These are phyloP conservation scores for Xenotilapia leptura DNA, from an alignment of 2,113 vertebrate genomes.

Conservation along the genomic window DNA sequence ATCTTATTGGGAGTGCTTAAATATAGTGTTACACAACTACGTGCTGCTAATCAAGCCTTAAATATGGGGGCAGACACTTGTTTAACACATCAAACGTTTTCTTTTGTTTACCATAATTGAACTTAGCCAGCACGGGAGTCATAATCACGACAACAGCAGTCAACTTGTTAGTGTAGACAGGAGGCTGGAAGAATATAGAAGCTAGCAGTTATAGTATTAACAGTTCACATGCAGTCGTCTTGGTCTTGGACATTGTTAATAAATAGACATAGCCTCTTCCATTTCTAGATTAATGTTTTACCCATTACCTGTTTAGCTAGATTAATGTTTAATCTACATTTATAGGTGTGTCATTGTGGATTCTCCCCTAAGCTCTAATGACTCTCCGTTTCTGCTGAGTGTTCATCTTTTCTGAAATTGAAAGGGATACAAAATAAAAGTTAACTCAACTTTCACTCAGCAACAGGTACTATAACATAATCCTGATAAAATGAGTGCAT, in stretches of 20 bases:
- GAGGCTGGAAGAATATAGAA: not conserved
- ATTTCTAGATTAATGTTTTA: not conserved
- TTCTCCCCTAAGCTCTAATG: not conserved
- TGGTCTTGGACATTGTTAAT: not conserved
- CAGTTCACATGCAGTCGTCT: not conserved
- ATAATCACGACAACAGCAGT: not conserved
- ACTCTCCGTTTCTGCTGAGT: not conserved
- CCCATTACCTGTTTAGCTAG: not conserved
- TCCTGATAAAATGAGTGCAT: not conserved
- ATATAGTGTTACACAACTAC: not conserved
- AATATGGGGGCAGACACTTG: not conserved
- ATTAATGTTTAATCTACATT: not conserved
- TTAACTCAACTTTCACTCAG: not conserved
- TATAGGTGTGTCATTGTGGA: not conserved
- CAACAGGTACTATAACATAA: not conserved
- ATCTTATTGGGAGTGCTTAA: not conserved
- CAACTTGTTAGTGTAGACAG: not conserved
- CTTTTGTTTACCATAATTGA: not conserved
- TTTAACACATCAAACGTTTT: not conserved
- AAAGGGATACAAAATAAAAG: not conserved
- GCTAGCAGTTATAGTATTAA: not conserved
- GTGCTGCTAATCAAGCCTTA: not conserved
- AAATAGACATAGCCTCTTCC: not conserved
- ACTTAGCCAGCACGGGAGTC: not conserved
- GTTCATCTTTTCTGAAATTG: constrained; percentile 27